Conservation (phyloP, 2,888 invertebrate species). For the Tricholauxania praeusta region DNA sequence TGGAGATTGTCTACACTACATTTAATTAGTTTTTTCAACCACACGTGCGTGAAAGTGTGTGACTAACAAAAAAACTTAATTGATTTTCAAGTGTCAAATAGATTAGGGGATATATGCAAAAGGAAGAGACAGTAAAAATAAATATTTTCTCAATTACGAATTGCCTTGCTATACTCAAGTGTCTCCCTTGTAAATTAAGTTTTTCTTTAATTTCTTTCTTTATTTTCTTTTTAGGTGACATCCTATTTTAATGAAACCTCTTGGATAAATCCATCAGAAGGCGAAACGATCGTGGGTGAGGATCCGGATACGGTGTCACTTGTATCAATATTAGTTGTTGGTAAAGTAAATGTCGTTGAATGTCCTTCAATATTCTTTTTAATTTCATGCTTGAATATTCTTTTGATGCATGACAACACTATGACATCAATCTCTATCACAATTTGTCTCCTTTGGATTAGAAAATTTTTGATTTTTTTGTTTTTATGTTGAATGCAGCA, state of each 20-base stretch:
- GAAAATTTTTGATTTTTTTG: background rate
- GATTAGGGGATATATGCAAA: too few species aligned
- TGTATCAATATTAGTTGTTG: constrained; percentile 84
- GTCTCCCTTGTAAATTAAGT: too few species aligned
- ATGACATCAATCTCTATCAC: background rate
- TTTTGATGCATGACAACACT: background rate
- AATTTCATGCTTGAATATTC: background rate
- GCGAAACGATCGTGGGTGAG: constrained; percentile 71
- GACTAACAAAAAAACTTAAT: background rate
- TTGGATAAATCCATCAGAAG: constrained; percentile 65
- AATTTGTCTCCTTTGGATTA: background rate
- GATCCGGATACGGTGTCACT: constrained; percentile 83
- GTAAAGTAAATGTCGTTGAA: constrained; percentile 72
- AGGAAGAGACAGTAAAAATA: too few species aligned
- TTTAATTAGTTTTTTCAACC: constrained; percentile 16
- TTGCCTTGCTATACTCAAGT: too few species aligned
- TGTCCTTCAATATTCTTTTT: constrained; percentile 50
- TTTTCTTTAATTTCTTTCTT: background rate
- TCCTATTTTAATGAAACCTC: constrained; percentile 67
- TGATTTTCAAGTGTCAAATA: background rate
- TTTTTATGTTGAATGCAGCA: constrained; percentile 4
- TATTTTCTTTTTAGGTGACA: constrained; percentile 61
- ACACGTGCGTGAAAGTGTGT: background rate
- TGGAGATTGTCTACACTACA: background rate
- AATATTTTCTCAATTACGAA: too few species aligned